Base-by-base conservation (phyloP, 2,888 invertebrate species). In the Chrysolina oricalcia region DNA sequence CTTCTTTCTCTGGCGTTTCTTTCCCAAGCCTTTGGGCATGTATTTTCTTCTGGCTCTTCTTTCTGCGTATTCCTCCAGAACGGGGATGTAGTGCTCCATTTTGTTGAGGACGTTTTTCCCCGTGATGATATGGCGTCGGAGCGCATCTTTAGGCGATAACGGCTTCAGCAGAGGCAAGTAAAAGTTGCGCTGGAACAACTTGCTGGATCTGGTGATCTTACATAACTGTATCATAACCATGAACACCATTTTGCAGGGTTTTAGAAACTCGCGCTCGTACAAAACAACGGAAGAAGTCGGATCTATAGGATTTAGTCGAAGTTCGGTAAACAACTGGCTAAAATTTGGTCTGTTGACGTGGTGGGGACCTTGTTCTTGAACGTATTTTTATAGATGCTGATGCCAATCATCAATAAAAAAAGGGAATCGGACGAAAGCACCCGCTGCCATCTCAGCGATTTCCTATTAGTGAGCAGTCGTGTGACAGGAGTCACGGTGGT, bases 131-230 rank as follows among this genome's bases (percentile, higher is more conserved):
- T 95, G 94, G 87, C 93, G 93, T 77, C 95, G 91, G 84, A 94
- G 93, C 1, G 95, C 95, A 86, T 95, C 95, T n/a, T 94, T 94
- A 15, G 95, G 95, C 66, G 95, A 94, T 77, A 95, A 93, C 4
- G 95, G 95, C 63, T 94, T 94, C 80, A 95, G 90, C 69, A 96
- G 90, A 21, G 96, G 95, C 85, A 95, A 94, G 87, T 95, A 96
- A 88, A 95, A 94, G 70, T 95, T 95, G 86, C 95, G 93, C 70
- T 95, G 95, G 85, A 95, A 91, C 84, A 94, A 93, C 83, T 94
- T 92, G 88, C 94, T 94, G 87, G 93, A 93, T 84, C 95, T 94
- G 75, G 95, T 96, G 83, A 95, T 95, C 88, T 95, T 93, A 89
- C 95, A 96, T 88, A 93, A 94, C 85, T 94, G 94, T 92, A 94